Conservation (phyloP, 2,113 vertebrate species). For the Xyrauchen texanus region DNA sequence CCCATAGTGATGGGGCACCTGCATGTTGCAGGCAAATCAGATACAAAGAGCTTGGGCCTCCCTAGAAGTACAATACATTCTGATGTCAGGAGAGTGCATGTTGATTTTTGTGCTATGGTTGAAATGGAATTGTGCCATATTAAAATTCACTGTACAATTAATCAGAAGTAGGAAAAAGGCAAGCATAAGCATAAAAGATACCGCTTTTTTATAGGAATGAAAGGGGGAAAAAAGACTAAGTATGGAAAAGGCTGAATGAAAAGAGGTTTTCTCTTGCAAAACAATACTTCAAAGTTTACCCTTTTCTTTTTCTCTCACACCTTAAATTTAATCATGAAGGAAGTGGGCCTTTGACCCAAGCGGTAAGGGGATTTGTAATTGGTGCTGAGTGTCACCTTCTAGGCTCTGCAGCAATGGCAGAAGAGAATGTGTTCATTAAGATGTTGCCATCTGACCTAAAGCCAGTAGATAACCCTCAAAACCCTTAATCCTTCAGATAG, state of each 20-base stretch:
- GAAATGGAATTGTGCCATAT: background rate
- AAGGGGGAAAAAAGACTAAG: background rate
- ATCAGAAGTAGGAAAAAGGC: too few relatives aligned
- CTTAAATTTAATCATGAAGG: conserved; percentile 62
- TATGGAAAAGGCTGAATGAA: background rate
- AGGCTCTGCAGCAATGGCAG: conserved; percentile 47
- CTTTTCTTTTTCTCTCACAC: conserved; percentile 38
- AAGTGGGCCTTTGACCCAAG: conserved; percentile 49
- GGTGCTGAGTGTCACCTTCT: conserved; percentile 52
- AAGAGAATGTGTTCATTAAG: conserved; percentile 71
- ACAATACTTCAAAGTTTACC: conserved; percentile 43
- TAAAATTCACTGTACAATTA: too few relatives aligned
- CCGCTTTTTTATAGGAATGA: background rate
- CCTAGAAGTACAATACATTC: background rate
- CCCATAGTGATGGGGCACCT: conserved; percentile 11
- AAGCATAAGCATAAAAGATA: too few relatives aligned
- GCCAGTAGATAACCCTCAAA: conserved; percentile 65
- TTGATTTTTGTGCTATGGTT: background rate
- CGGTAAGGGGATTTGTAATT: conserved; percentile 66
- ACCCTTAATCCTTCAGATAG: conserved; percentile 56
- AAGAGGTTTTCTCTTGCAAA: conserved; percentile 21
- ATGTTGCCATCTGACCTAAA: conserved; percentile 65
- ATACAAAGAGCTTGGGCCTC: background rate
- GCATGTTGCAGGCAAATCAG: background rate
- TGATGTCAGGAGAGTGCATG: background rate